Evolutionary conservation across 2,888 invertebrate species (phyloP).

Genomic region (Ennomos quercinarius): DNA sequence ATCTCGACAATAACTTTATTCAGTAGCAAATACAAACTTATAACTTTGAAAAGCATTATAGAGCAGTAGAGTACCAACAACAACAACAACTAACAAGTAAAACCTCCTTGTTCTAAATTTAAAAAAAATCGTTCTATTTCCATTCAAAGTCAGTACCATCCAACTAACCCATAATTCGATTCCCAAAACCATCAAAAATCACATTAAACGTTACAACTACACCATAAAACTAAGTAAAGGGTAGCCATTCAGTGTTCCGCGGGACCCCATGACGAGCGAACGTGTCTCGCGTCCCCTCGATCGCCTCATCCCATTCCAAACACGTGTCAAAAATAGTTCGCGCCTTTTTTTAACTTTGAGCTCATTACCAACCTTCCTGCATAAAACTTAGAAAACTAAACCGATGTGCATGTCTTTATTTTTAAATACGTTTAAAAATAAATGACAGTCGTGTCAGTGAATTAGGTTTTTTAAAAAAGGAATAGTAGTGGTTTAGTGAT

Average conservation of each 20-base stretch:
- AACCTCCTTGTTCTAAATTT: no score
- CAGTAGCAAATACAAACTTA: no score
- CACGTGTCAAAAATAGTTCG: conserved; percentile 38
- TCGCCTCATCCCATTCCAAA: conserved; percentile 10
- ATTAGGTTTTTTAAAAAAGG: no score
- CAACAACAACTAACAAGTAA: no score
- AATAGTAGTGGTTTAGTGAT: conserved; percentile 54
- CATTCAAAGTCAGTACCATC: conserved; percentile 10
- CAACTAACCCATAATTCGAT: conserved; percentile 12
- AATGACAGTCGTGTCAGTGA: no score
- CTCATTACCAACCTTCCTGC: not conserved
- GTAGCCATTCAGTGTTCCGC: conserved; percentile 56
- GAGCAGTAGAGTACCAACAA: no score
- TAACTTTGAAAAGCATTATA: no score
- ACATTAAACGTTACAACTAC: conserved; percentile 28
- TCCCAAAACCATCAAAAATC: conserved; percentile 29
- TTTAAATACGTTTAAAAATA: no score
- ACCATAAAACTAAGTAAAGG: conserved; percentile 42
- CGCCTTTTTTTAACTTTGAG: conserved; percentile 31
- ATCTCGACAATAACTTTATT: no score
- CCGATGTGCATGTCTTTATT: no score
- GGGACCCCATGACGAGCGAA: conserved; percentile 49
- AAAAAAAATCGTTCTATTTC: not conserved
- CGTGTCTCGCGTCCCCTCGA: conserved; percentile 41
- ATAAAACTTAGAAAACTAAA: no score